Conservation (phyloP, 2,888 invertebrate genomes). For the Bibio marci region DNA sequence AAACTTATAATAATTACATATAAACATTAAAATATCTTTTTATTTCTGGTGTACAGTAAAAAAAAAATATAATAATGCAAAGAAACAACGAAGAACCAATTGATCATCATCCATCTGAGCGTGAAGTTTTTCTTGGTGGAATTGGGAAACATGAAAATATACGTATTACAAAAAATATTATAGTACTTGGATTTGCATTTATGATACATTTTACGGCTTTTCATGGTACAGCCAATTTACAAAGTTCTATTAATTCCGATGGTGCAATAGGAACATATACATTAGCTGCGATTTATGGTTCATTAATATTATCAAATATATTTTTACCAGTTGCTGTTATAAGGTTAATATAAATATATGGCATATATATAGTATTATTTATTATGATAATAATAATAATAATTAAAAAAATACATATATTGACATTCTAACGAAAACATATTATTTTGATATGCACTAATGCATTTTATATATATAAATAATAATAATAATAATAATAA, state of each 20-base stretch:
- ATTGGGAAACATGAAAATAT: constrained; percentile 46
- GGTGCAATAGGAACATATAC: constrained; percentile 71
- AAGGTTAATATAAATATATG: constrained; percentile 35
- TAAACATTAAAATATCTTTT: too few species aligned
- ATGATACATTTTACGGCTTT: constrained; percentile 88
- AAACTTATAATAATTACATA: too few species aligned
- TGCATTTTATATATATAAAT: too few species aligned
- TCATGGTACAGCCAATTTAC: constrained; percentile 66
- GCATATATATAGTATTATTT: not conserved
- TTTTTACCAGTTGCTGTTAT: constrained; percentile 73
- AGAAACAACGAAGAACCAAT: too few species aligned
- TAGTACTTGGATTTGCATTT: constrained; percentile 73
- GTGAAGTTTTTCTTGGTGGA: constrained; percentile 11
- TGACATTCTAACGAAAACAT: too few species aligned
- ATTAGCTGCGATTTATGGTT: constrained; percentile 69
- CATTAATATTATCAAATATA: constrained; percentile 76
- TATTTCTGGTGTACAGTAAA: too few species aligned
- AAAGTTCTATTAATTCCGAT: constrained; percentile 71
- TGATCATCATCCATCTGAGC: not conserved
- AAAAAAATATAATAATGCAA: too few species aligned
- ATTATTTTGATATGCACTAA: too few species aligned
- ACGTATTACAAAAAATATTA: constrained; percentile 68
- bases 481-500: too few species aligned
- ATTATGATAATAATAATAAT: not conserved
- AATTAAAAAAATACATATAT: too few species aligned